Percentiles rank a stretch among this genome's conserved stretches.
These are phyloP conservation scores for Marmota flaviventris DNA, from an alignment of 2,113 vertebrate species.

Conservation along the genomic window DNA sequence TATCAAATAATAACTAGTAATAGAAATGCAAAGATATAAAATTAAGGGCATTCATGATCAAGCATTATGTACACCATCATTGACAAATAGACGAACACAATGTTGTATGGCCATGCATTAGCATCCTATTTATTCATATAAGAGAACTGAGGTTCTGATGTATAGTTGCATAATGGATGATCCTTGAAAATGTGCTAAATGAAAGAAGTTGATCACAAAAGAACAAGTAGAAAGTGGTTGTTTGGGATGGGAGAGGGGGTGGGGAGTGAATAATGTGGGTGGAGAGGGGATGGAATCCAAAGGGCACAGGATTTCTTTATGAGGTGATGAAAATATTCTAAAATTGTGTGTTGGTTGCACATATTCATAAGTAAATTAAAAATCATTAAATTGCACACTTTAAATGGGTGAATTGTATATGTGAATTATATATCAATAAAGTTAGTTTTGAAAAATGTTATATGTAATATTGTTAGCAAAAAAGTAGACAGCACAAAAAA, in stretches of 20 bases:
- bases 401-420: neutral
- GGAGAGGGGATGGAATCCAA: neutral
- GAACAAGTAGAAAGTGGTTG: neutral
- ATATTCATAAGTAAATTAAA: neutral
- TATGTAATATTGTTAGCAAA: neutral
- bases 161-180: too few species aligned
- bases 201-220: neutral
- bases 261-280: neutral
- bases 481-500: neutral
- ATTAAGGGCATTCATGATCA: neutral
- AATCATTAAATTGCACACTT: neutral
- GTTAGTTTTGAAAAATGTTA: neutral
- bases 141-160: neutral
- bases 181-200: neutral
- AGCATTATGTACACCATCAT: neutral
- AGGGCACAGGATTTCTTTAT: neutral
- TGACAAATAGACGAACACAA: neutral
- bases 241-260: neutral
- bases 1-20: neutral
- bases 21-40: neutral
- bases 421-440: neutral
- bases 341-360: neutral
- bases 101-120: neutral
- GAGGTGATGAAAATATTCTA: slow-evolving; percentile 1
- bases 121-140: neutral